Percentiles rank a stretch among this genome's conserved stretches.
Evolutionary conservation across 1,140 invertebrate genomes (phyloP).

Genomic region (Sinonovacula constricta): DNA sequence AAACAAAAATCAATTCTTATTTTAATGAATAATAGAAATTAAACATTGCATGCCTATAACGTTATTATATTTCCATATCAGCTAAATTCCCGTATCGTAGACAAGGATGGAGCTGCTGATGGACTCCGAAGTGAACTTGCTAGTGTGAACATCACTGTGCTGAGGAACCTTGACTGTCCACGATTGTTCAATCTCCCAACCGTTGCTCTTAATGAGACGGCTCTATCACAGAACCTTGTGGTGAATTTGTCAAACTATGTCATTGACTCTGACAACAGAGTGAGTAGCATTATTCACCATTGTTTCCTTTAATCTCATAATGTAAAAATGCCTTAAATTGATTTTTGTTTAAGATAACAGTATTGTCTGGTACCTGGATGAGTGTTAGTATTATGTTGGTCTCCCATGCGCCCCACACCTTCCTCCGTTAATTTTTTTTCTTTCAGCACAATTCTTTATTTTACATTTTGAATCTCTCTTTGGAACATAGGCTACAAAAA

Average conservation of each 20-base stretch:
- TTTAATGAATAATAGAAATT: too few relatives aligned
- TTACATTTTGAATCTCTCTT: too few relatives aligned
- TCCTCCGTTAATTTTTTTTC: too few relatives aligned
- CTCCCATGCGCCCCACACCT: too few relatives aligned
- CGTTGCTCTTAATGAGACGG: neutral
- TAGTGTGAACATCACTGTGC: constrained; percentile 18
- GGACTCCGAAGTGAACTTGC: constrained; percentile 4
- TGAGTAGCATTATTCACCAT: constrained; percentile 2
- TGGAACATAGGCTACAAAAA: too few relatives aligned
- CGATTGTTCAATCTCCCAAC: neutral
- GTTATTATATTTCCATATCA: neutral
- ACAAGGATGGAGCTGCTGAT: constrained; percentile 28
- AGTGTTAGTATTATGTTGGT: too few relatives aligned
- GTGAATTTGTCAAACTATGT: constrained; percentile 22
- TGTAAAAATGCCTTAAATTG: neutral
- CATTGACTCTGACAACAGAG: constrained; percentile 12
- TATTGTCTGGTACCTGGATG: neutral
- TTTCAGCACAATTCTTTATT: too few relatives aligned
- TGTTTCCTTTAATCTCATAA: too few relatives aligned
- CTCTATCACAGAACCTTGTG: neutral
- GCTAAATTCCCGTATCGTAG: constrained; percentile 14
- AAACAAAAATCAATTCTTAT: too few relatives aligned
- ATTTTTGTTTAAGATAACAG: neutral
- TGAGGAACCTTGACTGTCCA: constrained; percentile 17
- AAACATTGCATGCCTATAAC: too few relatives aligned